Evolutionary conservation across 2,888 invertebrate species (phyloP), one percentile per base, ranked within the genome.

Genomic region (Lasioglossum calceatum): DNA sequence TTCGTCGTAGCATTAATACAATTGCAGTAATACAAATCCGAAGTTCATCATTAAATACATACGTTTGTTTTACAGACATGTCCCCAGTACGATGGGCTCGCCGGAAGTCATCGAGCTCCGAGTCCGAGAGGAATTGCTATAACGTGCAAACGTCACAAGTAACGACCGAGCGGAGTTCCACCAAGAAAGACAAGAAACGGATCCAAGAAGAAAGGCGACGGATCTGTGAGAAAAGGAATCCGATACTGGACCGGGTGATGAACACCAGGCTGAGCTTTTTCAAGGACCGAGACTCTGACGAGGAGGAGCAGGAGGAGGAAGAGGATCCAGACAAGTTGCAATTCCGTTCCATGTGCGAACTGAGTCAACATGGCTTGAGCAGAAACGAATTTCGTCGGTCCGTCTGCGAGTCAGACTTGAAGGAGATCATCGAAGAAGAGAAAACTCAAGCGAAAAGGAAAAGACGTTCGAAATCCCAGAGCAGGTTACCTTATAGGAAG

Each of bases 251-350:
- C 93, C 96, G 97, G 93, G 97, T 97, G 8, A 97, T 97, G 94
- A 97, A 97, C 93, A 97, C 97, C 75, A 96, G 97, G 93, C 94
- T 97, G 83, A 97, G 97, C 47, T 97, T 97, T 93, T 97, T 97
- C 93, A 93, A 93, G 73, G 95, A 95, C n/a, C 91, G 92, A 10
- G 91, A 91, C 4, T 87, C 87, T 32, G 90, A 91, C 39, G 89
- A 88, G 8, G 90, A 89, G 72, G 83, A 87, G 7, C 89, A 88
- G 61, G 86, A 88, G 12, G 91, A 91, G 16, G 92, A 92, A 1
- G 92, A 92, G 19, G 88, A 86, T 14, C 42, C 86, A 0, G 91
- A 92, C 23, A 91, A 87, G 36, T 81, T 82, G 19, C 92, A 93
- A 72, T 93, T 92, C 82, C 92, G 92, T 58, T 94, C 94, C 4